Percentiles rank a stretch among this genome's conserved stretches.
Conservation (phyloP, 2,888 invertebrate species). For the Chalcosyrphus nemorum region DNA sequence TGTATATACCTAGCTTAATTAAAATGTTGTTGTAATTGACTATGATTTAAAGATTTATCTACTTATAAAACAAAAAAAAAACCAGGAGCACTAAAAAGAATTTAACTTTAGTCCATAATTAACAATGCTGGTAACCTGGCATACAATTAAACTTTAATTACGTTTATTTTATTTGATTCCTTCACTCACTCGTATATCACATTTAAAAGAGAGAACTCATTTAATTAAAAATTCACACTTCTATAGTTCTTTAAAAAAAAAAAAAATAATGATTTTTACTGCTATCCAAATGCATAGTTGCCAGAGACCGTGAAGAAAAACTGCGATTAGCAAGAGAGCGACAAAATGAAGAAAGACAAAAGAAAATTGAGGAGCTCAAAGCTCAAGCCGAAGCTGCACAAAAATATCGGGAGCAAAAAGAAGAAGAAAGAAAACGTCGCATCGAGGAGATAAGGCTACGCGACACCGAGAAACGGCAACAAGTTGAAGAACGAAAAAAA, state of each 20-base stretch:
- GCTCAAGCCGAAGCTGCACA: conserved; percentile 94
- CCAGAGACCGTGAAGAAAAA: conserved; percentile 85
- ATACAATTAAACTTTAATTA: conserved; percentile 31
- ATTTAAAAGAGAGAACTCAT: conserved; percentile 2
- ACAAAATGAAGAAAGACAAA: conserved; percentile 94
- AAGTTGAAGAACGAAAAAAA: conserved; percentile 93
- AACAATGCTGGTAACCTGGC: neutral
- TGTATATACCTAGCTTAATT: neutral
- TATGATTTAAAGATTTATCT: neutral
- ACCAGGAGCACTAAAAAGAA: neutral
- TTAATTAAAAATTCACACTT: conserved; percentile 43
- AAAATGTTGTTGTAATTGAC: neutral
- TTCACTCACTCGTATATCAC: conserved; percentile 16
- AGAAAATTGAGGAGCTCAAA: conserved; percentile 93
- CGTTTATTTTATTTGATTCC: conserved; percentile 4
- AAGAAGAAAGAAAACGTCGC: conserved; percentile 90
- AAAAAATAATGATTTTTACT: conserved; percentile 1
- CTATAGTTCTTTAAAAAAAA: conserved; percentile 14
- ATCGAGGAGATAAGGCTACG: conserved; percentile 91
- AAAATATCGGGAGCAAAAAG: conserved; percentile 93
- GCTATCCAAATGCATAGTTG: conserved; percentile 73
- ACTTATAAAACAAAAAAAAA: too few species aligned
- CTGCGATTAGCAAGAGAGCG: conserved; percentile 90
- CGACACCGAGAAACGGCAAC: conserved; percentile 88
- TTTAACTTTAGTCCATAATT: neutral